These are phyloP conservation scores for Drosophila paramelanica DNA, from an alignment of 2,888 invertebrate species.

Conservation along the genomic window DNA sequence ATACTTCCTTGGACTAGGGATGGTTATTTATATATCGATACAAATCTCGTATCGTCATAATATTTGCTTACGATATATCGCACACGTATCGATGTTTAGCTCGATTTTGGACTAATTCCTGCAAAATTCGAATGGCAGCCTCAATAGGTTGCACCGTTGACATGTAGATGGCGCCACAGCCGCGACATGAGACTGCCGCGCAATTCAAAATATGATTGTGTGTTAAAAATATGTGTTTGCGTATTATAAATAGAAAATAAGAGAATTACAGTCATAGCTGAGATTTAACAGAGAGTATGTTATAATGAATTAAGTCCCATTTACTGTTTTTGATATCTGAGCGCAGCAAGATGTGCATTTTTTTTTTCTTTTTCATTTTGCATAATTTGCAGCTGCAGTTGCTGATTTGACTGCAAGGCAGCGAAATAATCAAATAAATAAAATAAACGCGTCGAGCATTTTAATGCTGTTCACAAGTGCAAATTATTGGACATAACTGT, in stretches of 20 bases:
- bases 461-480: conserved; percentile 28
- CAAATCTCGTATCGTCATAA: conserved; percentile 5
- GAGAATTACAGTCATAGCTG: too few relatives aligned
- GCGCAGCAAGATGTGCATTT: not conserved
- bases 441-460: conserved; percentile 31
- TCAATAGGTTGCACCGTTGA: not conserved
- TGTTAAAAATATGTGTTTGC: not conserved
- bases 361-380: not conserved
- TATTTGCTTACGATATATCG: conserved; percentile 24
- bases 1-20: conserved; percentile 56
- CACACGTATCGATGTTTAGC: conserved; percentile 22
- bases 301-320: too few relatives aligned
- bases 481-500: conserved; percentile 43
- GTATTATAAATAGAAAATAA: too few relatives aligned
- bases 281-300: too few relatives aligned
- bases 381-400: not conserved
- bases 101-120: conserved; percentile 10
- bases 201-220: not conserved
- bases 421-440: conserved; percentile 48
- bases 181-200: conserved; percentile 6
- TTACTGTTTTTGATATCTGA: not conserved
- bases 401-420: conserved; percentile 40
- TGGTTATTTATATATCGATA: conserved; percentile 41
- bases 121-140: conserved; percentile 1
- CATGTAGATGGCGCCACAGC: conserved; percentile 41